Base-by-base conservation (phyloP, 2,797 vertebrate species). In the Cryptoblepharus egeriae region DNA sequence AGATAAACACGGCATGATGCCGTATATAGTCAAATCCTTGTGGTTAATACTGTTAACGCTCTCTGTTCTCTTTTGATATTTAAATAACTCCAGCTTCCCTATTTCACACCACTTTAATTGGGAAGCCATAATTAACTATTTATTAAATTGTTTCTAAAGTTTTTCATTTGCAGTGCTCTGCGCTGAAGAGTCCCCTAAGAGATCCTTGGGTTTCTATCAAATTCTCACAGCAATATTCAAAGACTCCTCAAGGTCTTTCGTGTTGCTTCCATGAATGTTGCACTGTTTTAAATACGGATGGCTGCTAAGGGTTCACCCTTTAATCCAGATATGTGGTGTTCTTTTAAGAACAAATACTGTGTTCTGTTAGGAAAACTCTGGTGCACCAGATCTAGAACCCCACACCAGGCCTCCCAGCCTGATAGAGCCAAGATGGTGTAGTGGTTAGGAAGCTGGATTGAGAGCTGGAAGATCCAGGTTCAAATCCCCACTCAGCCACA, bases 131-230 rank as follows among this genome's bases (percentile, higher is more conserved):
- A 70, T 75, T 85, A 89, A 83, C 83, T 57, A 68, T 84, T 86
- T 87, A 70, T 87, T 87, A 84, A 84, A 86, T 89, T 88, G 28
- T 88, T 91, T 73, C 45, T 28, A 70, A 82, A 2, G 49, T 85
- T 80, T 88, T 81, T 88, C 68, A 16, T 92, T 93, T 88, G 81
- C 90, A 64, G 60, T 84, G 67, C 30, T 76, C 73, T 5, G 77
- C 13, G 73, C 80, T 69, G 7, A 45, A 73, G 61, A 80, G 70
- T 90, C 85, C 49, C 72, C 83, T 65, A 63, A 87, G 84, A 87
- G 70, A 39, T 74, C 57, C 16, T 85, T 87, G 28, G 70, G 69
- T 77, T 87, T 87, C n/a, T 79, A 5, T 81, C 30, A 52, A 75
- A 30, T 52, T 82, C 60, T 86, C 73, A 32, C 78, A 81, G 8